A percentile compares a stretch with the other conserved stretches of the same genome.
phyloP scores from a whole-genome alignment of 2,113 vertebrate genomes.

The Budorcas taxicolor region DNA sequence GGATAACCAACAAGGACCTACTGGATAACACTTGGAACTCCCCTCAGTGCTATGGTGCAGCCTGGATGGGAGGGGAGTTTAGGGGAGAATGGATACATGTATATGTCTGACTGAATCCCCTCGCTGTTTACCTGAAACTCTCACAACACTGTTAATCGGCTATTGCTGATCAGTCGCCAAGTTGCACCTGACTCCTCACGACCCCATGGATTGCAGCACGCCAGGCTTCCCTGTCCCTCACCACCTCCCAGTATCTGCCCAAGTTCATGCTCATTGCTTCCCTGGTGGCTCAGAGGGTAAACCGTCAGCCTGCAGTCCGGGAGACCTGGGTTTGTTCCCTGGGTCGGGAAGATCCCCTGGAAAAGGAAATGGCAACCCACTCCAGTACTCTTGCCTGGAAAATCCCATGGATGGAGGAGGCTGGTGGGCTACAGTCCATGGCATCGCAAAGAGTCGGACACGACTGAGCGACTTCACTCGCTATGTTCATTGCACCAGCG shows the following conservation, averaged over 20 bases:
- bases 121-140: not conserved
- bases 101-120: not conserved
- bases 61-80: not conserved
- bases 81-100: not conserved
- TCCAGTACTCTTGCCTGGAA: not conserved
- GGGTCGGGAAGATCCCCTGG: not conserved
- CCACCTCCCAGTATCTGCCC: not conserved
- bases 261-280: not conserved
- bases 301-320: not conserved
- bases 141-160: not conserved
- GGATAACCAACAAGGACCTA: not conserved
- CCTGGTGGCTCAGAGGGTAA: not conserved
- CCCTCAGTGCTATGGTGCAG: not conserved
- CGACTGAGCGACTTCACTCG: not conserved
- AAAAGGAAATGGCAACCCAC: not conserved
- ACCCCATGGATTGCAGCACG: not conserved
- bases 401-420: not conserved
- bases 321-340: not conserved
- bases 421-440: not conserved
- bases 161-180: not conserved
- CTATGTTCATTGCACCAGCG: not conserved
- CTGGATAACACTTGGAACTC: not conserved
- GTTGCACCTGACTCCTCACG: not conserved
- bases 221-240: not conserved
- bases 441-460: not conserved